Base-by-base conservation (phyloP, 2,113 vertebrate genomes). In the Ptilonorhynchus violaceus region DNA sequence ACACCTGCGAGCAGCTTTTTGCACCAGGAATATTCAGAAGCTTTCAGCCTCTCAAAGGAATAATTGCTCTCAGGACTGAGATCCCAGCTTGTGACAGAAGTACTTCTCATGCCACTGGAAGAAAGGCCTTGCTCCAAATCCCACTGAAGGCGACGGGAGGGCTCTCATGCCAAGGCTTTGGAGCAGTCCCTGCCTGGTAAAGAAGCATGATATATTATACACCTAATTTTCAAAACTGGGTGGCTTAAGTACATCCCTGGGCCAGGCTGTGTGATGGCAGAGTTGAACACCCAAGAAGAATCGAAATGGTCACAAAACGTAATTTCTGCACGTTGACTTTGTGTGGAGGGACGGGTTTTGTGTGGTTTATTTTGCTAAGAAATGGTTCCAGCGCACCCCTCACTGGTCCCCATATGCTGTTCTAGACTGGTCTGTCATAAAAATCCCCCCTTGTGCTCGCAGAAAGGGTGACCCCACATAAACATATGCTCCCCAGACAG, bases 401-500 rank as follows among this genome's bases (percentile, higher is more conserved):
- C 72, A 3, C 80, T 92, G 83, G 64, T 75, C 89, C 91, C 91
- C 91, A 93, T 92, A 92, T 96, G 96, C 93, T 3, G 1, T 95
- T 87, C 94, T 96, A 92, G 94, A 70, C 83, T 16, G 84, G 60
- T 63, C 64, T 96, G 93, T 63, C 89, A 55, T 42, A 95, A 96
- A 96, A 88, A 90, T 75, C 56, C 85, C 69, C 8, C 25, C 66
- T 88, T 5, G 7, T 19, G 87, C 86, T 76, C 41, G 15, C 70
- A 79, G 50, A 3, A 89, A 83, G 58, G 20, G 92, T 94, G 92
- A 94, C 87, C 87, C 89, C 92, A 88, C 58, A 79, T 23, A 89
- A 89, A 93, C 89, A 92, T 93, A 96, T 85, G 94, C 89, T 96
- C 70, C 93, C 70, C 94, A 96, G 93, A 88, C 89, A 95, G 92